phyloP scores from a whole-genome alignment of 1,140 invertebrate genomes.

The Drosophila pseudoananassae region DNA sequence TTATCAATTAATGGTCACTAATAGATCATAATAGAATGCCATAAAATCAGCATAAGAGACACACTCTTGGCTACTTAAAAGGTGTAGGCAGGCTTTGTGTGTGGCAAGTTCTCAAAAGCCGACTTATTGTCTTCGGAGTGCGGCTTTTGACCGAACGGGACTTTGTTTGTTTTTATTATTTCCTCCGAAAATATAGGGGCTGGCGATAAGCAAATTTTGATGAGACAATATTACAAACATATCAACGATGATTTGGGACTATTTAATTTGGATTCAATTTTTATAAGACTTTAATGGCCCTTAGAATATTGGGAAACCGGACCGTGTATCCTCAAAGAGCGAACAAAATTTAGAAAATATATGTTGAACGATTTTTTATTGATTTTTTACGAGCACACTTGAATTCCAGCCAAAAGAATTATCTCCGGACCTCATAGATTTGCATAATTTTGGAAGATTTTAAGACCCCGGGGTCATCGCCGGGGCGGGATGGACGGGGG shows the following conservation, averaged over 20 bases:
- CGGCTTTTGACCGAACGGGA: slow-evolving; percentile 13
- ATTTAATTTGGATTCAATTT: slow-evolving; percentile 73
- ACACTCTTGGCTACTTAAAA: slow-evolving; percentile 55
- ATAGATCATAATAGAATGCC: slow-evolving; percentile 74
- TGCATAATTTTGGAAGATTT: slow-evolving; percentile 49
- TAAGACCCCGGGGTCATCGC: slow-evolving; percentile 32
- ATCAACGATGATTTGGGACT: slow-evolving; percentile 51
- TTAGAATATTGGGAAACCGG: slow-evolving; percentile 33
- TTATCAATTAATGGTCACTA: slow-evolving; percentile 75
- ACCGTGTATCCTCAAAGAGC: slow-evolving; percentile 18
- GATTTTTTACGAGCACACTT: slow-evolving; percentile 62
- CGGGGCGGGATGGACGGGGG: slow-evolving; percentile 8
- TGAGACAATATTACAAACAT: slow-evolving; percentile 38
- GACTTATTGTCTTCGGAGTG: slow-evolving; percentile 13
- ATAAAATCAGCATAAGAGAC: slow-evolving; percentile 58
- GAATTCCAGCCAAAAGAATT: slow-evolving; percentile 58
- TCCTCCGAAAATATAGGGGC: slow-evolving; percentile 25
- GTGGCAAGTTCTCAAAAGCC: slow-evolving; percentile 30
- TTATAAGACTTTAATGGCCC: slow-evolving; percentile 65
- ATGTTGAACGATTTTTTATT: slow-evolving; percentile 59
- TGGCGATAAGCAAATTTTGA: slow-evolving; percentile 64
- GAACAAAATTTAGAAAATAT: slow-evolving; percentile 28
- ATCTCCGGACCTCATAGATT: slow-evolving; percentile 37
- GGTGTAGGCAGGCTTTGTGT: slow-evolving; percentile 52
- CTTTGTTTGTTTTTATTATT: slow-evolving; percentile 35